phyloP scores from a whole-genome alignment of 1,140 invertebrate genomes.

The Cyclargus thomasi region DNA sequence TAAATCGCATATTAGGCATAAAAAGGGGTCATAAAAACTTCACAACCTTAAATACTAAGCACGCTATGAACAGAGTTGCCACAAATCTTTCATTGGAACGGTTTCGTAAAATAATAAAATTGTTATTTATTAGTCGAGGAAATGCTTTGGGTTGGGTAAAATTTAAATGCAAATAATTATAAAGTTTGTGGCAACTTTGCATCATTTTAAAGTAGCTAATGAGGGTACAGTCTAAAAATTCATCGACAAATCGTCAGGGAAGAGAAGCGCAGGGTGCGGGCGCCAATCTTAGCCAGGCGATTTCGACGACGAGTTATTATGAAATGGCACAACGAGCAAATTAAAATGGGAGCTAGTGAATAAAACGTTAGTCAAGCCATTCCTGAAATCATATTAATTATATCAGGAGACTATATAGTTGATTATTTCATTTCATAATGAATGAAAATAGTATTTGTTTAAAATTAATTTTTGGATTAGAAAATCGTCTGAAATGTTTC shows the following conservation, averaged over 20 bases:
- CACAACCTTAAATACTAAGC: background rate
- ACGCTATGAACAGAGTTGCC: background rate
- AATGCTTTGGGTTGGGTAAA: background rate
- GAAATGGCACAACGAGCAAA: conserved; percentile 72
- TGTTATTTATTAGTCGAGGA: background rate
- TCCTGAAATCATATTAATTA: conserved; percentile 48
- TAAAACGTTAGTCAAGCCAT: conserved; percentile 61
- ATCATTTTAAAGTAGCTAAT: conserved; percentile 8
- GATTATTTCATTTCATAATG: too few relatives aligned
- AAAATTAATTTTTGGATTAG: too few relatives aligned
- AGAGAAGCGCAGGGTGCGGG: conserved; percentile 54
- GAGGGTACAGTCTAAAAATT: conserved; percentile 31
- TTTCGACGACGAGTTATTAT: conserved; percentile 35
- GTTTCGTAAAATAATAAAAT: background rate
- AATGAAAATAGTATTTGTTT: too few relatives aligned
- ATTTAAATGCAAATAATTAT: background rate
- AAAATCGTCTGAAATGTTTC: too few relatives aligned
- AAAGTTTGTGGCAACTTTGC: conserved; percentile 13
- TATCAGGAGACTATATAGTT: background rate
- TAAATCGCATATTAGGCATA: background rate
- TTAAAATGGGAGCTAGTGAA: conserved; percentile 31
- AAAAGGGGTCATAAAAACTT: background rate
- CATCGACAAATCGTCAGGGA: conserved; percentile 39
- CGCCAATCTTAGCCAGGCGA: conserved; percentile 32
- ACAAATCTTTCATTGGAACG: background rate